A percentile compares a stretch with the other conserved stretches of the same genome.
Evolutionary conservation across 2,797 vertebrate genomes (phyloP).

Genomic region (Macropodus opercularis): DNA sequence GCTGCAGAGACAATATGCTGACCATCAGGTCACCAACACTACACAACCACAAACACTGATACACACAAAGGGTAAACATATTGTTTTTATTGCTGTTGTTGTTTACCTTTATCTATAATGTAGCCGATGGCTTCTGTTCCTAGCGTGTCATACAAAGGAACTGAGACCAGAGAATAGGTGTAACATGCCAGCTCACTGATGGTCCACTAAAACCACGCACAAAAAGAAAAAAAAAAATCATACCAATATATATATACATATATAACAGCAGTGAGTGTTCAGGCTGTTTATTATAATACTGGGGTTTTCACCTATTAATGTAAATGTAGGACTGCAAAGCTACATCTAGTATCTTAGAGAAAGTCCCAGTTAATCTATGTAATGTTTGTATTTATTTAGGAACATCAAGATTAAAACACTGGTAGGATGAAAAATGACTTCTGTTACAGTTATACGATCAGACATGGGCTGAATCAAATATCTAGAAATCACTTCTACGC

Average conservation of each 20-base stretch:
- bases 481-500: not conserved
- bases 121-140: constrained; percentile 89
- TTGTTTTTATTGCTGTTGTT: not conserved
- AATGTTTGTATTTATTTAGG: too few species aligned
- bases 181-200: constrained; percentile 90
- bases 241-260: too few species aligned
- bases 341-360: too few species aligned
- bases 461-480: too few species aligned
- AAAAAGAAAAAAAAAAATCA: not conserved
- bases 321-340: too few species aligned
- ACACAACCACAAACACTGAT: not conserved
- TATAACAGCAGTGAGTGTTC: too few species aligned
- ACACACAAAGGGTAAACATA: not conserved
- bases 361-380: too few species aligned
- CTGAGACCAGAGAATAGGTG: constrained; percentile 89
- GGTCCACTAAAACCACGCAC: constrained; percentile 85
- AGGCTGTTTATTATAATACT: too few species aligned
- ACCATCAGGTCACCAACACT: not conserved
- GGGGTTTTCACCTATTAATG: too few species aligned
- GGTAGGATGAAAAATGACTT: too few species aligned
- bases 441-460: too few species aligned
- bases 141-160: constrained; percentile 94
- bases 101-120: constrained; percentile 89
- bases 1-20: constrained; percentile 58
- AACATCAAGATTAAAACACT: too few species aligned